A percentile compares a stretch with the other conserved stretches of the same genome.
These are phyloP conservation scores for Ormia ochracea DNA, from an alignment of 2,888 invertebrate species.

Conservation along the genomic window DNA sequence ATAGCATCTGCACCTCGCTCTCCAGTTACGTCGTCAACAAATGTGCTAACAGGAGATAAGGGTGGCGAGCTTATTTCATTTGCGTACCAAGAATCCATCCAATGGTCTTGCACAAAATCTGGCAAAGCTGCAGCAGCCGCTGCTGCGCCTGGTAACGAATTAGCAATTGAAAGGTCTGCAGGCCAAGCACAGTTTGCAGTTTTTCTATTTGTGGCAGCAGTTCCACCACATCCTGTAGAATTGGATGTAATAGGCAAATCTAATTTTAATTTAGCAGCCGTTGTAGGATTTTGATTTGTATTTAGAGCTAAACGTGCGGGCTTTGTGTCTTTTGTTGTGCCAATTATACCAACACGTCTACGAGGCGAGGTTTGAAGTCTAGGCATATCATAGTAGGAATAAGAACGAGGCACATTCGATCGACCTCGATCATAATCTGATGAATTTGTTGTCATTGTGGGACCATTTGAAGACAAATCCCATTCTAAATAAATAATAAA, in stretches of 20 bases:
- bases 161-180: conserved; percentile 63
- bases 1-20: conserved; percentile 61
- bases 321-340: conserved; percentile 53
- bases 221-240: conserved; percentile 15
- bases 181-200: conserved; percentile 47
- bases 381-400: conserved; percentile 74
- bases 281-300: conserved; percentile 58
- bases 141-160: conserved; percentile 49
- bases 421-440: conserved; percentile 58
- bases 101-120: conserved; percentile 93
- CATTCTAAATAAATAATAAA: conserved; percentile 49
- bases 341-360: conserved; percentile 61
- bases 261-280: conserved; percentile 70
- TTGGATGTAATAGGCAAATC: conserved; percentile 69
- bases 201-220: conserved; percentile 45
- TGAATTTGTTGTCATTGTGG: conserved; percentile 59
- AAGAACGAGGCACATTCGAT: conserved; percentile 75
- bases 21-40: conserved; percentile 67
- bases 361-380: conserved; percentile 65
- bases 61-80: conserved; percentile 74
- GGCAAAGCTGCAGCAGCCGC: conserved; percentile 79
- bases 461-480: conserved; percentile 41
- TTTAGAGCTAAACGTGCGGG: conserved; percentile 70
- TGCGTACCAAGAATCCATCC: conserved; percentile 82
- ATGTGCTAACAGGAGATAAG: conserved; percentile 71